Conservation (phyloP, 2,797 vertebrate species). For the Lepilemur septentrionalis region DNA sequence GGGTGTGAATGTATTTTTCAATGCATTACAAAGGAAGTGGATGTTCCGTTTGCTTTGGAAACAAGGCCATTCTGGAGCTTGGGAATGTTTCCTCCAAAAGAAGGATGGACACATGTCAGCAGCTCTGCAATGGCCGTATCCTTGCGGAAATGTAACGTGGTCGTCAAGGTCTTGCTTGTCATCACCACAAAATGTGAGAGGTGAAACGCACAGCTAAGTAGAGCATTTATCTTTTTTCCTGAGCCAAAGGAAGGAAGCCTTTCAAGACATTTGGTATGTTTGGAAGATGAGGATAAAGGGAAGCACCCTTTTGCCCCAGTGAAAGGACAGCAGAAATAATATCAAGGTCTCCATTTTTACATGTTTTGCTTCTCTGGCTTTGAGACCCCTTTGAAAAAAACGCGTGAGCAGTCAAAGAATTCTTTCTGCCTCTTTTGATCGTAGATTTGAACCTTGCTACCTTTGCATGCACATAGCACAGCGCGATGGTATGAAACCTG, state of each 20-base stretch:
- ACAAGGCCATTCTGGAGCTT: background rate
- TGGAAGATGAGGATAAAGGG: conserved; percentile 68
- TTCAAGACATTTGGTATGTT: background rate
- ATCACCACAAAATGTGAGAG: conserved; percentile 45
- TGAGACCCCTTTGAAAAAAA: conserved; percentile 66
- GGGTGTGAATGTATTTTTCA: background rate
- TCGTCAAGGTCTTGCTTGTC: conserved; percentile 70
- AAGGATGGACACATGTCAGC: background rate
- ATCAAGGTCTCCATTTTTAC: conserved; percentile 38
- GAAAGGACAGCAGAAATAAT: conserved; percentile 62
- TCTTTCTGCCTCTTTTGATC: fast-evolving
- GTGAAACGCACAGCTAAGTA: conserved; percentile 3
- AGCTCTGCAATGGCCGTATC: conserved; percentile 45
- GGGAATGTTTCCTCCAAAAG: conserved; percentile 34
- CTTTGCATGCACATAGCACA: fast-evolving
- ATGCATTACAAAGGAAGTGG: background rate
- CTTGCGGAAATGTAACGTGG: conserved; percentile 67
- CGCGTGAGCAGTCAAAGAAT: background rate
- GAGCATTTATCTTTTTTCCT: conserved; percentile 75
- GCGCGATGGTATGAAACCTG: fast-evolving
- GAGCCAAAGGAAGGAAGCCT: conserved; percentile 79
- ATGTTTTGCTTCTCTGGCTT: conserved; percentile 41
- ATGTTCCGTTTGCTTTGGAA: background rate
- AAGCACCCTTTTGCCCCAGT: background rate
- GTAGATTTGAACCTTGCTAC: background rate